These are phyloP conservation scores for Andrena minutula DNA, from an alignment of 2,888 invertebrate genomes.

Conservation along the genomic window DNA sequence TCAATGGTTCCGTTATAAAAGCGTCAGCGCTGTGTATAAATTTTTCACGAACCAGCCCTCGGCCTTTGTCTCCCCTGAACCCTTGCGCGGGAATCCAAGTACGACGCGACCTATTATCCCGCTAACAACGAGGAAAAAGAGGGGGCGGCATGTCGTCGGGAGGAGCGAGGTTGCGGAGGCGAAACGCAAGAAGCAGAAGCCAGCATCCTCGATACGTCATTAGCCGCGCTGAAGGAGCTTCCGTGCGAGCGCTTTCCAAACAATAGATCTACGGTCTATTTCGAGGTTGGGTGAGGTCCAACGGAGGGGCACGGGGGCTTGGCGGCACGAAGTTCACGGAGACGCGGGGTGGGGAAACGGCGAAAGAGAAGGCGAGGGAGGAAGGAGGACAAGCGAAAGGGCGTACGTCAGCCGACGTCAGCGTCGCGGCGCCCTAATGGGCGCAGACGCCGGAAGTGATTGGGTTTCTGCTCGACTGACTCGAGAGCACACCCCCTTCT, in stretches of 20 bases:
- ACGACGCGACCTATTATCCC: conserved; percentile 50
- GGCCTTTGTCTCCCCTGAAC: background rate
- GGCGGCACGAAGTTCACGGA: conserved; percentile 56
- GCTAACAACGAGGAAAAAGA: conserved; percentile 50
- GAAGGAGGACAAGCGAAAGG: conserved; percentile 71
- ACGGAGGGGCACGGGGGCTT: conserved; percentile 51
- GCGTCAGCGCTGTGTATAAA: background rate
- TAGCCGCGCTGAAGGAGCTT: conserved; percentile 77
- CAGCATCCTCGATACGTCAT: conserved; percentile 77
- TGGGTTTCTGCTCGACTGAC: conserved; percentile 87
- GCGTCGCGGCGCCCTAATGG: conserved; percentile 86
- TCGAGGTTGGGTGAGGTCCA: conserved; percentile 75
- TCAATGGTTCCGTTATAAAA: no score
- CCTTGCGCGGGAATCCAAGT: conserved; percentile 7
- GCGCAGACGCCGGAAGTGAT: conserved; percentile 88
- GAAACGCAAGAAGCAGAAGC: conserved; percentile 58
- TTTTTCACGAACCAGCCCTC: background rate
- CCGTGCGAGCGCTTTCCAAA: conserved; percentile 81
- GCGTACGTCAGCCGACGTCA: conserved; percentile 85
- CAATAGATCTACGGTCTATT: conserved; percentile 83
- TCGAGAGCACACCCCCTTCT: conserved; percentile 79
- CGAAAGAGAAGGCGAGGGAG: conserved; percentile 56
- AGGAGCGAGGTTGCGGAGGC: conserved; percentile 26
- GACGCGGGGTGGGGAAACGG: conserved; percentile 40
- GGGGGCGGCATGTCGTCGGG: conserved; percentile 40